These are phyloP conservation scores for Drosophila fuyamai DNA, from an alignment of 1,140 invertebrate genomes.

Conservation along the genomic window DNA sequence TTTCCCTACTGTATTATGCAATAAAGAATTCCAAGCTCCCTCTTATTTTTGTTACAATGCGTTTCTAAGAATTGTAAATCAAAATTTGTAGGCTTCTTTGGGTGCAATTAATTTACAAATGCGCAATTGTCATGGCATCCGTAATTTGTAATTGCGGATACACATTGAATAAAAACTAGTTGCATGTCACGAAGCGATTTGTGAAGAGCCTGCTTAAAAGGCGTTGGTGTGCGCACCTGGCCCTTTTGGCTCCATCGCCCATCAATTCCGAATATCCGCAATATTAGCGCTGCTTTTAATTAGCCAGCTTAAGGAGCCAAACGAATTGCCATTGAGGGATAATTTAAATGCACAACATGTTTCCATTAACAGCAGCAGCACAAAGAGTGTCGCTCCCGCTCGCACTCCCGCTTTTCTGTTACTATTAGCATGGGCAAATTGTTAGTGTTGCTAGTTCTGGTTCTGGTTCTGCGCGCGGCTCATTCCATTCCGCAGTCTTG, in stretches of 20 bases:
- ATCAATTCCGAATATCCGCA: slow-evolving; percentile 32
- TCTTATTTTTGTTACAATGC: not conserved
- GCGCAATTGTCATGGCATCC: slow-evolving; percentile 56
- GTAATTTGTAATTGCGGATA: slow-evolving; percentile 51
- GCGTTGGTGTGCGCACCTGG: slow-evolving; percentile 47
- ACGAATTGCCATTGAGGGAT: slow-evolving; percentile 71
- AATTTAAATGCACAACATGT: slow-evolving; percentile 77
- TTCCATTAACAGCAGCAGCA: slow-evolving; percentile 58
- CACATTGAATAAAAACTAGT: slow-evolving; percentile 26
- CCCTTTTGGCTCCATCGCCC: slow-evolving; percentile 12
- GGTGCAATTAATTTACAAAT: slow-evolving; percentile 43
- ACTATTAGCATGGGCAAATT: slow-evolving; percentile 54
- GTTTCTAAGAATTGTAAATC: slow-evolving; percentile 26
- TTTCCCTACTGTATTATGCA: slow-evolving; percentile 16
- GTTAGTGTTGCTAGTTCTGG: slow-evolving; percentile 55
- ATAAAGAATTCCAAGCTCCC: not conserved
- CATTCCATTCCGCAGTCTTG: slow-evolving; percentile 42
- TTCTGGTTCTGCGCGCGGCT: slow-evolving; percentile 24
- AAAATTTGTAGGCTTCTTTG: slow-evolving; percentile 6
- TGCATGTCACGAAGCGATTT: slow-evolving; percentile 64
- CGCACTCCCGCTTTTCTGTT: slow-evolving; percentile 21
- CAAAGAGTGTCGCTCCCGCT: slow-evolving; percentile 6
- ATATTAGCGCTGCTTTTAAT: slow-evolving; percentile 57
- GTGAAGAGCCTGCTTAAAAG: slow-evolving; percentile 36
- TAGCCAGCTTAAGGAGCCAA: slow-evolving; percentile 55